Evolutionary conservation across 2,113 vertebrate genomes (phyloP).

Genomic region (Ranitomeya imitator): DNA sequence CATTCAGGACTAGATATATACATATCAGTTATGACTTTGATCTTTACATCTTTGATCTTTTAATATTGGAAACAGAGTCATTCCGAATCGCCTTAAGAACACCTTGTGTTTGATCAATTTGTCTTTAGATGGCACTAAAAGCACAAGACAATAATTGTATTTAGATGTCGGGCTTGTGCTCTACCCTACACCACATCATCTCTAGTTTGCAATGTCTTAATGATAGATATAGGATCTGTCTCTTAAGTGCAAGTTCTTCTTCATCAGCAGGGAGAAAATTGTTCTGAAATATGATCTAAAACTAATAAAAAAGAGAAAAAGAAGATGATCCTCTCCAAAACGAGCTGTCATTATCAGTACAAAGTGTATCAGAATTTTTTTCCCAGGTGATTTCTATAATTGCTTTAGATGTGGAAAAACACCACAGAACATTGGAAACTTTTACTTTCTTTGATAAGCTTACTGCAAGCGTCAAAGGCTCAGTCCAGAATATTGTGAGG

Average conservation of each 20-base stretch:
- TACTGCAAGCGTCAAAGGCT: neutral
- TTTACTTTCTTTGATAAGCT: neutral
- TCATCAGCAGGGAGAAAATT: constrained; percentile 1
- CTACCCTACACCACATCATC: neutral
- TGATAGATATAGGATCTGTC: neutral
- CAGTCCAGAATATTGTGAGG: neutral
- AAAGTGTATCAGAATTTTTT: neutral
- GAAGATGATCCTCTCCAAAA: neutral
- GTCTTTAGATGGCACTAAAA: neutral
- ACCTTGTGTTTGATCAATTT: too few species aligned
- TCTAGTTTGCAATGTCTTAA: neutral
- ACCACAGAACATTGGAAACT: neutral
- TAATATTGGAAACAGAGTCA: too few species aligned
- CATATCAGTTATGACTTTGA: too few species aligned
- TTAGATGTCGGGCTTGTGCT: neutral
- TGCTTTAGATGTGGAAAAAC: constrained; percentile 23
- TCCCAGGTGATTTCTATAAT: constrained; percentile 3
- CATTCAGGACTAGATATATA: too few species aligned
- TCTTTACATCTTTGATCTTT: too few species aligned
- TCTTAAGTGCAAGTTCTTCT: neutral
- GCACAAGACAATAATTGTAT: neutral
- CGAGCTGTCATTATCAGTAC: constrained; percentile 1
- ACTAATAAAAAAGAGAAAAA: neutral
- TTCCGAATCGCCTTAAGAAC: too few species aligned
- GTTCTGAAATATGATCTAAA: neutral